These are phyloP conservation scores for Notodonta ziczac DNA, from an alignment of 2,888 invertebrate species.

Conservation along the genomic window DNA sequence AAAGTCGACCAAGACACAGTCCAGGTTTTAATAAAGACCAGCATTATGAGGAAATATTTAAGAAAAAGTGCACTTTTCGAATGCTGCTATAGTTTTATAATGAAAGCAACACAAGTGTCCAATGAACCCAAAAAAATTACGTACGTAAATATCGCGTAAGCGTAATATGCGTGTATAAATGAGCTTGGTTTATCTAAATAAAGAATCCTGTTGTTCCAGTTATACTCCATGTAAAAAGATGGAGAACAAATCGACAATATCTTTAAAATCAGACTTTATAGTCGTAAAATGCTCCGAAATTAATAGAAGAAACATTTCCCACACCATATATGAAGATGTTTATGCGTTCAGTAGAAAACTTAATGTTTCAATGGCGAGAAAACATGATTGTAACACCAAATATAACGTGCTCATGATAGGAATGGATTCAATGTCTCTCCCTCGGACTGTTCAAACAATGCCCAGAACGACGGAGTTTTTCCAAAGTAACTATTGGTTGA, in stretches of 20 bases:
- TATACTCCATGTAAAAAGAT: constrained; percentile 59
- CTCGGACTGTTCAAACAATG: constrained; percentile 91
- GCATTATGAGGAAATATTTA: constrained; percentile 50
- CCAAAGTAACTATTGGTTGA: constrained; percentile 87
- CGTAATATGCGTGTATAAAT: not conserved
- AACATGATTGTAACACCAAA: constrained; percentile 43
- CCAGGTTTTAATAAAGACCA: constrained; percentile 53
- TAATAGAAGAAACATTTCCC: constrained; percentile 48
- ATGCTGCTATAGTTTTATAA: constrained; percentile 66
- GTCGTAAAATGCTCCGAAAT: constrained; percentile 65
- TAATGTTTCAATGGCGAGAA: constrained; percentile 49
- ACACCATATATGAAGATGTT: constrained; percentile 66
- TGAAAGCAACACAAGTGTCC: constrained; percentile 28
- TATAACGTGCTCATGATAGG: constrained; percentile 90
- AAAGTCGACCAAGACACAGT: constrained; percentile 52
- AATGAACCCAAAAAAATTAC: constrained; percentile 37
- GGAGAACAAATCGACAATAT: constrained; percentile 48
- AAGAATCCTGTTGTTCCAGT: constrained; percentile 43
- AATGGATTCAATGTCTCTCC: constrained; percentile 93
- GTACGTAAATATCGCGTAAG: constrained; percentile 29
- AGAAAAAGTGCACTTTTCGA: constrained; percentile 48
- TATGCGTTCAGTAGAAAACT: constrained; percentile 77
- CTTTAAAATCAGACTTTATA: constrained; percentile 63
- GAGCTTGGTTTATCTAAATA: not conserved
- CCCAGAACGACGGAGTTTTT: constrained; percentile 88